These are phyloP conservation scores for Mesorhabditis belari DNA, from an alignment of 2,888 invertebrate species.

Conservation along the genomic window DNA sequence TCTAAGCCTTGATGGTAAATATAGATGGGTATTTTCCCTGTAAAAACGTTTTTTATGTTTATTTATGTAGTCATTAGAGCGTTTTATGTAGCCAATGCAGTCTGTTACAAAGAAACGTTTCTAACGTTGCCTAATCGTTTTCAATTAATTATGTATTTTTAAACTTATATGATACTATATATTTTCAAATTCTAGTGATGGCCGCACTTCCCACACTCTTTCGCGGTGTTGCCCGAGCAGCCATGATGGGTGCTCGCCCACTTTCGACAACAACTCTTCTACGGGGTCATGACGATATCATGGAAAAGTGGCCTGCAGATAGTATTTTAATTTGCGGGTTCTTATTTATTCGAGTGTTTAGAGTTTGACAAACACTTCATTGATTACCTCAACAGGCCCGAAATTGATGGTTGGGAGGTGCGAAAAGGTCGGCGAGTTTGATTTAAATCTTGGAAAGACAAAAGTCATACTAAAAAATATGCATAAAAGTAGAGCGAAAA, in stretches of 20 bases:
- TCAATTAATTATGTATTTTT: too few relatives aligned
- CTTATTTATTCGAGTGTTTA: constrained; percentile 11
- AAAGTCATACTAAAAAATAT: constrained; percentile 1
- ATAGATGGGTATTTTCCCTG: too few relatives aligned
- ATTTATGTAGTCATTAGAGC: too few relatives aligned
- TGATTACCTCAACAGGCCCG: constrained; percentile 49
- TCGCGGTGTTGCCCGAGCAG: neutral
- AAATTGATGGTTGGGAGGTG: constrained; percentile 53
- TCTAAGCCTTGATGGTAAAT: too few relatives aligned
- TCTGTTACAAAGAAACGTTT: too few relatives aligned
- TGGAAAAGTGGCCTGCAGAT: constrained; percentile 52
- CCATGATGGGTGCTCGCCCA: constrained; percentile 13
- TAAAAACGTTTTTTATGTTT: too few relatives aligned
- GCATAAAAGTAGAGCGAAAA: neutral
- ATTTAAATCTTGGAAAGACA: neutral
- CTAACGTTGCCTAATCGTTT: too few relatives aligned
- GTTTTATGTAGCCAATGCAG: too few relatives aligned
- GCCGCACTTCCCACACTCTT: neutral
- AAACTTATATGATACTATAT: too few relatives aligned
- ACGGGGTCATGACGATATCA: constrained; percentile 31
- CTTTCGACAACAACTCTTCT: constrained; percentile 17
- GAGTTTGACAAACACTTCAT: constrained; percentile 52
- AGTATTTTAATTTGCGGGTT: constrained; percentile 21
- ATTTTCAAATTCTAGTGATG: too few relatives aligned
- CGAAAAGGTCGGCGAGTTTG: constrained; percentile 45